These are phyloP conservation scores for Onthophagus taurus DNA, from an alignment of 1,140 invertebrate species.

Conservation along the genomic window DNA sequence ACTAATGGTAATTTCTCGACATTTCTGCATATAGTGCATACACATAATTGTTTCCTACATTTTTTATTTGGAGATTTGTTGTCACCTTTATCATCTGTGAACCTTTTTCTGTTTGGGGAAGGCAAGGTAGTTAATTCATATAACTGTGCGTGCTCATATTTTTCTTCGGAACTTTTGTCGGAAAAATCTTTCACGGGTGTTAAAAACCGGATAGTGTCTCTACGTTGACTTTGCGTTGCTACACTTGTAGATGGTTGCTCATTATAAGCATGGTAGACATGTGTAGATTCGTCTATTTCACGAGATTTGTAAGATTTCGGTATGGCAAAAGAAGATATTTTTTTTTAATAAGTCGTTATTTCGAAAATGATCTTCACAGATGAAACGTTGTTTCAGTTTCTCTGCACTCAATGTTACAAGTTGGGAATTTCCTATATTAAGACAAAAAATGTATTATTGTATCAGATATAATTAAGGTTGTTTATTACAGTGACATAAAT, in stretches of 20 bases:
- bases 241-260: background rate
- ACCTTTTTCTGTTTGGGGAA: background rate
- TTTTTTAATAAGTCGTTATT: background rate
- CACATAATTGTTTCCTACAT: background rate
- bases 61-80: background rate
- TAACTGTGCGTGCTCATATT: background rate
- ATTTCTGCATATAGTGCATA: background rate
- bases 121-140: background rate
- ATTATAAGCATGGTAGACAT: background rate
- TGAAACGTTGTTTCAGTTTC: background rate
- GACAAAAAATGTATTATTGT: no score
- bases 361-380: background rate
- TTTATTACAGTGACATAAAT: no score
- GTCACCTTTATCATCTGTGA: background rate
- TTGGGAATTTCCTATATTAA: conserved; percentile 2
- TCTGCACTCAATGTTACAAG: background rate
- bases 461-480: no score
- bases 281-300: no score
- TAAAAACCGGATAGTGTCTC: background rate
- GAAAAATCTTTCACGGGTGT: background rate
- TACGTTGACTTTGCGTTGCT: background rate
- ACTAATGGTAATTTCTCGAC: background rate
- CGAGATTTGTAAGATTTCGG: background rate
- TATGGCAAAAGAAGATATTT: background rate
- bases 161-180: background rate